Evolutionary conservation across 2,888 invertebrate species (phyloP).

Genomic region (Napeogenes inachia): DNA sequence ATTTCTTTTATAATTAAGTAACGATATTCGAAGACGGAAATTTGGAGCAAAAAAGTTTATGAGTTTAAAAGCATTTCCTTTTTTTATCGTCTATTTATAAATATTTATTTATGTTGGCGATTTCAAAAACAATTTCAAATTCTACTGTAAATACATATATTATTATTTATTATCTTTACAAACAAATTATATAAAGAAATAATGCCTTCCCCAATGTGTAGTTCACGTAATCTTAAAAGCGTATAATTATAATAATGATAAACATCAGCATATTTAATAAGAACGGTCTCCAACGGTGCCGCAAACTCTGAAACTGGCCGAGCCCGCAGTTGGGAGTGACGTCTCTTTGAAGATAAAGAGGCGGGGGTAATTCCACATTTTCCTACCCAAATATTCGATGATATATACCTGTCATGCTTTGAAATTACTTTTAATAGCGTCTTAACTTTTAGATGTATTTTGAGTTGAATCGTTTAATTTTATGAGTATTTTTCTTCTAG

Average conservation of each 20-base stretch:
- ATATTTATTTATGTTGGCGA: no score
- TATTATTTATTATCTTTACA: no score
- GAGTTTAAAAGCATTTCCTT: no score
- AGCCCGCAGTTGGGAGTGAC: slow-evolving; percentile 68
- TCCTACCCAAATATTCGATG: slow-evolving; percentile 60
- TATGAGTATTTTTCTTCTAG: neutral
- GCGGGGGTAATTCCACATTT: slow-evolving; percentile 73
- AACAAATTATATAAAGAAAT: slow-evolving; percentile 3
- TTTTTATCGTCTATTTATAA: no score
- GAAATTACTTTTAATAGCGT: slow-evolving; percentile 67
- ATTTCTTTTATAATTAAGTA: no score
- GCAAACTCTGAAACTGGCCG: slow-evolving; percentile 70
- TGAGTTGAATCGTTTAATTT: neutral
- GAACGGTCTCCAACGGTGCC: slow-evolving; percentile 58
- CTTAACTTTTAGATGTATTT: slow-evolving; percentile 42
- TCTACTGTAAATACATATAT: no score
- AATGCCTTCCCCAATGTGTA: slow-evolving; percentile 36
- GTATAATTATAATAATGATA: slow-evolving; percentile 55
- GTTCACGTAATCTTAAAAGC: slow-evolving; percentile 43
- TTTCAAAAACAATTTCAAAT: no score
- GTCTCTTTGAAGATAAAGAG: slow-evolving; percentile 77
- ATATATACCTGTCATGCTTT: slow-evolving; percentile 65
- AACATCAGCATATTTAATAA: slow-evolving; percentile 62
- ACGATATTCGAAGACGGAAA: no score
- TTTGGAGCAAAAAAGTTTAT: no score